Base-by-base conservation (phyloP, 1,140 invertebrate species). In the Cepaea nemoralis region DNA sequence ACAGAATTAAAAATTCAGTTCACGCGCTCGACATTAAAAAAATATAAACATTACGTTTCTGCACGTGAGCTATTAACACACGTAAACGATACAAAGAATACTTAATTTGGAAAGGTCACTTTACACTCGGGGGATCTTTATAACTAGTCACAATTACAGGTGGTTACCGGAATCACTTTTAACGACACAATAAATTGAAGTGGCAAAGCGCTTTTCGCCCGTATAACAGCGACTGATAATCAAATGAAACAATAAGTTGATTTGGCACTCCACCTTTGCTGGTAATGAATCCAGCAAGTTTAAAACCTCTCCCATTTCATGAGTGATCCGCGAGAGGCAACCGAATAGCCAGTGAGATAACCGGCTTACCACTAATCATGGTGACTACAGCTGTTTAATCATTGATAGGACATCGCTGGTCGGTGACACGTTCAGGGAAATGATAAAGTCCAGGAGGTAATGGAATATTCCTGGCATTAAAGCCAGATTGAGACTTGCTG, bases 161-260 rank as follows among this genome's bases (percentile, higher is more conserved):
- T 63, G 59, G 59, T 63, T 10, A 63, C 27, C 59, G 59, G n/a
- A 31, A 8, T 27, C 16, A 31, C n/a, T 6, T 27, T 31, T 63
- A 31, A 31, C n/a, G n/a, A 31, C 59, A 55, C 10, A 5, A 19
- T 63, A 63, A 63, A 63, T 6, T 31, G n/a, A 31, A 63, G 27
- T 2, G 5, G 59, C 27, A 31, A 63, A 19, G 59, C 12, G 12
- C 12, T 63, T 10, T n/a, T 63, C 12, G 33, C n/a, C 5, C 27
- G 27, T 2, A 19, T 31, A 63, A 31, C 59, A 31, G 5, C 1
- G 19, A 31, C n/a, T 1, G n/a, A 63, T 63, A 63, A 63, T 63
- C 59, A 63, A 63, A 63, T 63, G 27, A 63, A 63, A 27, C 59
- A 63, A 63, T 63, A 63, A 63, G n/a, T 63, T 63, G 59, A 63